phyloP scores from a whole-genome alignment of 2,113 vertebrate genomes.

The Callaeas wilsoni region DNA sequence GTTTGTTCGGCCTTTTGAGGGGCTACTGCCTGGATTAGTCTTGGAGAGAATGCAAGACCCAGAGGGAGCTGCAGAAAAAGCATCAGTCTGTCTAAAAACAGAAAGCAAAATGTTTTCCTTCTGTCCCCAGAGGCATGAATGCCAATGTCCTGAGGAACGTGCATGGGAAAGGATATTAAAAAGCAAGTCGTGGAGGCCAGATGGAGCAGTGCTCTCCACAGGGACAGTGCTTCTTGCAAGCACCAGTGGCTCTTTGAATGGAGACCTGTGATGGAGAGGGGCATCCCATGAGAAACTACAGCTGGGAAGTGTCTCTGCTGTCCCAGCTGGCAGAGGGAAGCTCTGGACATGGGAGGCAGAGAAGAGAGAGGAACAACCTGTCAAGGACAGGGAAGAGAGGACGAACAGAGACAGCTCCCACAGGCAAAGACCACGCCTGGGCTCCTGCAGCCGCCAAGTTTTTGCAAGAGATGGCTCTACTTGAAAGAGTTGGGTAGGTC shows the following conservation, averaged over 20 bases:
- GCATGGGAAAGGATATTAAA: constrained; percentile 38
- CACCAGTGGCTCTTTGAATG: neutral
- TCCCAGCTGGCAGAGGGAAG: neutral
- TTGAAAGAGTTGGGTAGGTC: constrained; percentile 46
- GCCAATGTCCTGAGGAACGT: neutral
- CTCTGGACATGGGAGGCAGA: neutral
- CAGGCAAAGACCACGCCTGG: neutral
- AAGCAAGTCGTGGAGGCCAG: neutral
- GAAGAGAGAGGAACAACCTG: neutral
- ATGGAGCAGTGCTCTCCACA: neutral
- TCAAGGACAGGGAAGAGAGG: neutral
- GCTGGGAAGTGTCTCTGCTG: neutral
- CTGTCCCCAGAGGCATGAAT: neutral
- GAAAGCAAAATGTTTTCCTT: constrained; percentile 31
- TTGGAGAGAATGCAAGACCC: neutral
- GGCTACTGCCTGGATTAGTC: neutral
- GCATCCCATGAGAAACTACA: neutral
- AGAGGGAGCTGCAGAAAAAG: constrained; percentile 12
- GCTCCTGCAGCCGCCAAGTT: neutral
- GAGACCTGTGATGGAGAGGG: accelerated
- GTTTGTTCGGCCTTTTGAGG: neutral
- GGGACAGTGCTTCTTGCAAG: neutral
- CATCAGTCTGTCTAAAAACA: constrained; percentile 27
- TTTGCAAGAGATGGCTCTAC: constrained; percentile 27
- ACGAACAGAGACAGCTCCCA: neutral